Base-by-base conservation (phyloP, 2,113 vertebrate species). In the Columbina picui region DNA sequence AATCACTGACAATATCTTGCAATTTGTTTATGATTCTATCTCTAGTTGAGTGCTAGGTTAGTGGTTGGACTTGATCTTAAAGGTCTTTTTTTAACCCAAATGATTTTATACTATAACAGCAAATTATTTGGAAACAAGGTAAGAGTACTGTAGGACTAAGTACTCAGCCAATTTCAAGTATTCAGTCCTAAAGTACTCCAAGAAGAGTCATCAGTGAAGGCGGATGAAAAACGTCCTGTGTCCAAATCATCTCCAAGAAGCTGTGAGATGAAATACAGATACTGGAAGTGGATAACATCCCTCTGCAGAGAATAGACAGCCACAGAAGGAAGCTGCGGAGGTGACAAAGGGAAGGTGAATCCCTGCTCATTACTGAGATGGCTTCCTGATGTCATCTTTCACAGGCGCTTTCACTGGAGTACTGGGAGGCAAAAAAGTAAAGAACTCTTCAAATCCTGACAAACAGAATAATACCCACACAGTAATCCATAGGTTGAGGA, bases 371-470 rank as follows among this genome's bases (percentile, higher is more conserved):
- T 82, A 34, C 11, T 59, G 49, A 75, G 25, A 22, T 45, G 6
- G 15, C 21, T 93, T 68, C 20, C 15, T 60, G 32, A 41, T 71
- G 12, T 47, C 8, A 30, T n/a, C 18, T 71, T 19, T 76, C 19
- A 47, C 8, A 71, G 27, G 13, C 12, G 39, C 11, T 93, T 63
- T 29, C 30, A 23, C 7, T 49, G 26, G 18, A 53, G 11, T 10
- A 29, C 3, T 16, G 8, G 21, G 5, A 4, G 4, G 5, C 3
- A 1, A 1, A 3, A 5, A 23, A 63, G 26, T 71, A 17, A 80
- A 77, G 15, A 27, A 61, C 11, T 50, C 65, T 45, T 45, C 29
- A 82, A 84, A 78, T 87, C 36, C 65, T 55, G 22, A 4, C 11
- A 61, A 95, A n/a, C 3, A 68, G 38, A 82, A 73, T 50, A 91